Percentiles rank a stretch among this genome's conserved stretches.
Conservation (phyloP, 2,113 vertebrate species). For the Cranoglanis bouderius region DNA sequence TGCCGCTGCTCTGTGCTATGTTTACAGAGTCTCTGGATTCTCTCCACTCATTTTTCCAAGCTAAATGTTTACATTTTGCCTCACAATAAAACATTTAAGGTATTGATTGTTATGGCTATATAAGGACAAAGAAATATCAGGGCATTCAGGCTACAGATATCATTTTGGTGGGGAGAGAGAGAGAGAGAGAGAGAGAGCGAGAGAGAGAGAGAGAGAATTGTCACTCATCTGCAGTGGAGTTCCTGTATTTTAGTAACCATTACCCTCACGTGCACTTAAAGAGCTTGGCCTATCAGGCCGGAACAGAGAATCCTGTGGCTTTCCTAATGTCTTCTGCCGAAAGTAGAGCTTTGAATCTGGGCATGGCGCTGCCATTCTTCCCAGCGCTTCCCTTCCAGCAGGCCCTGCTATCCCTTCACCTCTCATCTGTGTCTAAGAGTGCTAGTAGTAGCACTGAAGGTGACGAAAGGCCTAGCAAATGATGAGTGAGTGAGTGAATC, state of each 20-base stretch:
- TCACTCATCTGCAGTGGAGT: not conserved
- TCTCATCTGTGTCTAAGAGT: constrained; percentile 64
- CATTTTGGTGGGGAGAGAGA: not conserved
- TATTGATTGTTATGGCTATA: constrained; percentile 71
- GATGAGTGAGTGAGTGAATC: constrained; percentile 21
- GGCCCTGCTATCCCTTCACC: constrained; percentile 62
- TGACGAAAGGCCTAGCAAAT: constrained; percentile 50
- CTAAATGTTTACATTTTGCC: constrained; percentile 62
- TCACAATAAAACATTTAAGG: constrained; percentile 63
- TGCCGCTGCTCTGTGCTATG: constrained; percentile 39
- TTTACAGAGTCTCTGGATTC: constrained; percentile 60
- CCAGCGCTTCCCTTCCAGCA: constrained; percentile 45
- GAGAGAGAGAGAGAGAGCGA: not conserved
- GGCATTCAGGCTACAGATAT: constrained; percentile 58
- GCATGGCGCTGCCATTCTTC: constrained; percentile 16
- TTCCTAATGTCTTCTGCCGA: constrained; percentile 52
- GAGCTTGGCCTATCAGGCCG: not conserved
- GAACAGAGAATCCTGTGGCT: constrained; percentile 25
- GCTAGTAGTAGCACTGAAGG: constrained; percentile 64
- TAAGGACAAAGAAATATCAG: constrained; percentile 63
- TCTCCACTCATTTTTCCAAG: constrained; percentile 45
- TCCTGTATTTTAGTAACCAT: constrained; percentile 13
- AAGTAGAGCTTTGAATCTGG: constrained; percentile 47
- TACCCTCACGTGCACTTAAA: not conserved
- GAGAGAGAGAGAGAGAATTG: not conserved